These are phyloP conservation scores for Uloborus plumipes DNA, from an alignment of 2,888 invertebrate species.

Conservation along the genomic window DNA sequence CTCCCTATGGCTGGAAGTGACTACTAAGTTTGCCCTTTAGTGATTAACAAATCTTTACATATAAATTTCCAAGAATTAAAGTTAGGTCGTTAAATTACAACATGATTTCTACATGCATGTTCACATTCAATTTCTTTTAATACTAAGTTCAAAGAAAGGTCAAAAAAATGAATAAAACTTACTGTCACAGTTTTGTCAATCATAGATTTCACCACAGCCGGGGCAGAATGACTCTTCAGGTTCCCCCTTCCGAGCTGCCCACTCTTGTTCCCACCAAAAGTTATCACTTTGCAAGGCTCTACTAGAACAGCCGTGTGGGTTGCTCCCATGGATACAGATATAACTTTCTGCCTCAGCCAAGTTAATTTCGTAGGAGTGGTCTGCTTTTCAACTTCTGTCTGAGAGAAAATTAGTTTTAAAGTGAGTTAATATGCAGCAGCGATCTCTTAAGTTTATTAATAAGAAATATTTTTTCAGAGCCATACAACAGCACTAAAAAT, in stretches of 20 bases:
- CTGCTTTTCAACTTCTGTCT: slow-evolving; percentile 73
- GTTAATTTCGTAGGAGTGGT: slow-evolving; percentile 73
- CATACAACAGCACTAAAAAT: no score
- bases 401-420: not conserved
- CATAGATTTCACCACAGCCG: slow-evolving; percentile 73
- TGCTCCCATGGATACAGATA: slow-evolving; percentile 76
- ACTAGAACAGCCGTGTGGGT: slow-evolving; percentile 78
- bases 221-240: slow-evolving; percentile 67
- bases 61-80: no score
- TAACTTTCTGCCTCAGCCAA: slow-evolving; percentile 75
- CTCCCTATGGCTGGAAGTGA: no score
- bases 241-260: slow-evolving; percentile 62
- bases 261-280: slow-evolving; percentile 77
- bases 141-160: no score
- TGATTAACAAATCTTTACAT: no score
- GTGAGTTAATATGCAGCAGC: no score
- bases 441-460: no score
- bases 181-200: slow-evolving; percentile 71
- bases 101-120: no score
- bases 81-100: no score
- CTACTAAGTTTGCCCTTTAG: no score
- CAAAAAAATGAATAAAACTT: slow-evolving; percentile 61
- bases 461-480: no score
- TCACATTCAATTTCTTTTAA: no score
- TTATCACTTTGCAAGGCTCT: slow-evolving; percentile 77